Conservation (phyloP, 2,888 invertebrate genomes). For the Sarcophaga rosellei region DNA sequence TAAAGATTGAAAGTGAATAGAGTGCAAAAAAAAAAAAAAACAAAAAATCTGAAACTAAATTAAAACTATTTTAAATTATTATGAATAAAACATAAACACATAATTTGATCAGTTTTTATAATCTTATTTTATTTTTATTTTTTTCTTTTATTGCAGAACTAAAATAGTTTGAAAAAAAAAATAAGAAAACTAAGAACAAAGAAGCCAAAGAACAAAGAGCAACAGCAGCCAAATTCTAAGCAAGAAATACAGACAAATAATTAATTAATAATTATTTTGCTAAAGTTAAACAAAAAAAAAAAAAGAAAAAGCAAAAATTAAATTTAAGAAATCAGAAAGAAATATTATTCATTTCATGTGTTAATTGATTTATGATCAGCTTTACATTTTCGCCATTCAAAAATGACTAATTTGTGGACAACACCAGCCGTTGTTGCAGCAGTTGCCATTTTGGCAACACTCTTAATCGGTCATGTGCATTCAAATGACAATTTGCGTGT, state of each 20-base stretch:
- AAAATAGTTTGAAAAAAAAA: neutral
- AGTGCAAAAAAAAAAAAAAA: neutral
- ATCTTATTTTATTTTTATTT: slow-evolving; percentile 1
- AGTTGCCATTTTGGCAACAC: slow-evolving; percentile 60
- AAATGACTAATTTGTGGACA: slow-evolving; percentile 51
- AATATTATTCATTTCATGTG: slow-evolving; percentile 24
- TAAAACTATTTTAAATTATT: slow-evolving; percentile 6
- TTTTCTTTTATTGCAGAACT: slow-evolving; percentile 12
- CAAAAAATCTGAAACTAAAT: neutral
- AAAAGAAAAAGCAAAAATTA: neutral
- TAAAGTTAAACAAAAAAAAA: neutral
- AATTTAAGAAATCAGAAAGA: neutral
- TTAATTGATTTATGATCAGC: slow-evolving; percentile 50
- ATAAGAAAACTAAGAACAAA: neutral
- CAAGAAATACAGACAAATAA: neutral
- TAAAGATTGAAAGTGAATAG: slow-evolving; percentile 12
- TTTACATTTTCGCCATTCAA: slow-evolving; percentile 15
- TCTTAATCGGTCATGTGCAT: slow-evolving; percentile 65
- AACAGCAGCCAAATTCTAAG: neutral
- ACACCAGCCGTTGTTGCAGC: slow-evolving; percentile 52
- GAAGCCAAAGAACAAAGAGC: neutral
- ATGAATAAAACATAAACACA: neutral
- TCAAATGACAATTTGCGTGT: slow-evolving; percentile 86
- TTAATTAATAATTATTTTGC: neutral
- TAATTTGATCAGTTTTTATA: neutral